Evolutionary conservation across 2,888 invertebrate genomes (phyloP).

Genomic region (Slavum lentiscoides): DNA sequence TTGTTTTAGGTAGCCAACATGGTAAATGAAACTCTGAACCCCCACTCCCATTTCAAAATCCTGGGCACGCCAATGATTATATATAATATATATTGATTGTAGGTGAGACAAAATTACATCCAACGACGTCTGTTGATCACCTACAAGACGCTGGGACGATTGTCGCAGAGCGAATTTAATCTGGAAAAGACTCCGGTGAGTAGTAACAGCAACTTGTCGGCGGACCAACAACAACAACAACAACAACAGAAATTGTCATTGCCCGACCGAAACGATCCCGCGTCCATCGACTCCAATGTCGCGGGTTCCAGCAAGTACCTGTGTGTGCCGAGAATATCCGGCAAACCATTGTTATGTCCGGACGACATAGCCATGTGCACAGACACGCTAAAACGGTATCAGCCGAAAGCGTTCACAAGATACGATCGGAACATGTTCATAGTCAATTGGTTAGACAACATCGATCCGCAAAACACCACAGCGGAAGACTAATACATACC

Average conservation of each 20-base stretch:
- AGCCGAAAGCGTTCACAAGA: constrained; percentile 71
- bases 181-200: constrained; percentile 66
- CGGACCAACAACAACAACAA: neutral
- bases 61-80: no score
- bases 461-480: constrained; percentile 68
- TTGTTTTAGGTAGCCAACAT: no score
- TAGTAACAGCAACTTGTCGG: constrained; percentile 57
- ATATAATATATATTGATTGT: constrained; percentile 32
- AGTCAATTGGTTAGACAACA: constrained; percentile 89
- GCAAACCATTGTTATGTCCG: constrained; percentile 35
- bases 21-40: no score
- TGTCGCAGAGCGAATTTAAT: constrained; percentile 85
- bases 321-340: constrained; percentile 15
- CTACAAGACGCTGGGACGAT: constrained; percentile 77
- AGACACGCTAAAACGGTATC: constrained; percentile 61
- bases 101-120: constrained; percentile 82
- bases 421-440: constrained; percentile 94
- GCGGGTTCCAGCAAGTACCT: constrained; percentile 40
- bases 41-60: no score
- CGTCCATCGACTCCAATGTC: constrained; percentile 60
- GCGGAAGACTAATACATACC: neutral
- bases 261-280: constrained; percentile 61
- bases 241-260: neutral
- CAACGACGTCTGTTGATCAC: constrained; percentile 76
- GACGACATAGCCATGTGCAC: constrained; percentile 71